Conservation (phyloP, 2,888 invertebrate genomes). For the Oeneis ivallda region DNA sequence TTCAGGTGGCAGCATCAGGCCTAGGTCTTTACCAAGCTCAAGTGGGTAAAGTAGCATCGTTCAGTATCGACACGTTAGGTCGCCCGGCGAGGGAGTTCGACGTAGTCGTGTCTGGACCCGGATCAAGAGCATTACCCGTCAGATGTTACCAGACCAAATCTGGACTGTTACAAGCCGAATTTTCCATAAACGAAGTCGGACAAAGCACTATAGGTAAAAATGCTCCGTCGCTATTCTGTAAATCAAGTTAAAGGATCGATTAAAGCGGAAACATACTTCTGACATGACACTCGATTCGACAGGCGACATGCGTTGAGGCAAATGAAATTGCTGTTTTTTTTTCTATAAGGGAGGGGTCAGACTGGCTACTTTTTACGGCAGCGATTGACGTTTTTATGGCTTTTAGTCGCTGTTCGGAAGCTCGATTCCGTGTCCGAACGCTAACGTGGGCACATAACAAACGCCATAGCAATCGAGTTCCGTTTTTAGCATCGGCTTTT, state of each 20-base stretch:
- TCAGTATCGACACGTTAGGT: slow-evolving; percentile 94
- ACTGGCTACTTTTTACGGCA: too few species aligned
- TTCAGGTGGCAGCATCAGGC: slow-evolving; percentile 86
- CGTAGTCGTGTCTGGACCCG: slow-evolving; percentile 92
- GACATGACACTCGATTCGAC: neutral
- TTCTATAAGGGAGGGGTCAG: too few species aligned
- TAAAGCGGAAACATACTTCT: neutral
- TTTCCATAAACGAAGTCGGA: slow-evolving; percentile 89
- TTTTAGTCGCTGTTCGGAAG: too few species aligned
- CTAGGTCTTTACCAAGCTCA: slow-evolving; percentile 93
- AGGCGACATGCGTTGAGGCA: neutral
- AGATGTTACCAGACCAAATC: slow-evolving; percentile 98
- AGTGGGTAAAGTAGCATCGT: slow-evolving; percentile 90
- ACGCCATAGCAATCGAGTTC: too few species aligned
- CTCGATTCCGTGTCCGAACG: too few species aligned
- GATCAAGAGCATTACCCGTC: slow-evolving; percentile 91
- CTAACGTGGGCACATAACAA: too few species aligned
- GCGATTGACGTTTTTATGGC: too few species aligned
- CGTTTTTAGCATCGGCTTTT: too few species aligned
- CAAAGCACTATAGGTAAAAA: slow-evolving; percentile 83
- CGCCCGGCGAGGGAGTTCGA: slow-evolving; percentile 94
- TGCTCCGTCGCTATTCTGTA: neutral
- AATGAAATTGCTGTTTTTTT: neutral
- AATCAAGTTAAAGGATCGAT: neutral
- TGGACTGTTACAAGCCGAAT: slow-evolving; percentile 97